A percentile compares a stretch with the other conserved stretches of the same genome.
Conservation (phyloP, 1,140 invertebrate genomes). For the Lasaia peninsularis region DNA sequence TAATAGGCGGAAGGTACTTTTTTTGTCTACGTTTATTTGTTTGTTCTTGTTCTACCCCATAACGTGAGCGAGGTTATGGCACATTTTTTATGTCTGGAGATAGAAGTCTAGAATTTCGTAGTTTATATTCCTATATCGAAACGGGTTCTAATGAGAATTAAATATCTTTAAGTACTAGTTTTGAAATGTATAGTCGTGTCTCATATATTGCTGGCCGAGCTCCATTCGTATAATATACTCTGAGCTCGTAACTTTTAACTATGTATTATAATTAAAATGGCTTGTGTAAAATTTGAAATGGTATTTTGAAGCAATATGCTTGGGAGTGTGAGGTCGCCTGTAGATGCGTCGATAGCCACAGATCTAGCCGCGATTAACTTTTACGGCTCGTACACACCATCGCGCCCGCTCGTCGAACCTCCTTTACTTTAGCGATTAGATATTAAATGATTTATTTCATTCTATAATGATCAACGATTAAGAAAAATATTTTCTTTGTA, state of each 20-base stretch:
- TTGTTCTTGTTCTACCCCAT: too few species aligned
- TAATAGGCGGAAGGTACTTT: too few species aligned
- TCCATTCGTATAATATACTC: not conserved
- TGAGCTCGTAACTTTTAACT: conserved; percentile 16
- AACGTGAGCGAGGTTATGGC: too few species aligned
- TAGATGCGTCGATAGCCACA: conserved; percentile 15
- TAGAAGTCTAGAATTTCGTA: too few species aligned
- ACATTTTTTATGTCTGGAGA: too few species aligned
- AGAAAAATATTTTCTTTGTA: too few species aligned
- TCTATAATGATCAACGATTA: not conserved
- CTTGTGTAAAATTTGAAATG: conserved; percentile 24
- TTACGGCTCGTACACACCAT: not conserved
- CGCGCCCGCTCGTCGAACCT: not conserved
- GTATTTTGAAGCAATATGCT: not conserved
- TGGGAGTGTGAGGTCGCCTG: not conserved
- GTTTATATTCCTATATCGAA: too few species aligned
- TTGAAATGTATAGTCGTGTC: too few species aligned
- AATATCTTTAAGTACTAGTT: too few species aligned
- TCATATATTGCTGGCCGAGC: not conserved
- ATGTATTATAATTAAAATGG: conserved; percentile 18
- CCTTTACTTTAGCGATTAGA: not conserved
- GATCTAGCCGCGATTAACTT: conserved; percentile 1
- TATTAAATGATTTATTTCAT: not conserved
- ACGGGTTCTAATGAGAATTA: too few species aligned
- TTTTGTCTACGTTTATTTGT: too few species aligned